Conservation (phyloP, 2,888 invertebrate genomes). For the Drosophila paramelanica region DNA sequence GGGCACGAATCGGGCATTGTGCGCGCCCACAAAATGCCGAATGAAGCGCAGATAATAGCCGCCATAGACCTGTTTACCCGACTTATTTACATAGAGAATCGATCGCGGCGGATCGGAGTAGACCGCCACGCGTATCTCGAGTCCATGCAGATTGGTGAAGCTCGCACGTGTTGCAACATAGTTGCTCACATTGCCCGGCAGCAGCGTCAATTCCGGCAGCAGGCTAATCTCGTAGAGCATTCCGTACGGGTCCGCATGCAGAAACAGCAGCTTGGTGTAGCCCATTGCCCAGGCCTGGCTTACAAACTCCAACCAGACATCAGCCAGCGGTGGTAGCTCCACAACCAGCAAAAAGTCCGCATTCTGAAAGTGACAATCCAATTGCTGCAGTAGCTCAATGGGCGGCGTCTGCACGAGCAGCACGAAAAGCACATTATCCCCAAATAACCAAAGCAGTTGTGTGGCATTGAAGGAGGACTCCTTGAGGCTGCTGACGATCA, state of each 20-base stretch:
- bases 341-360: constrained; percentile 51
- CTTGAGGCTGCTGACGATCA: constrained; percentile 32
- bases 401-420: constrained; percentile 32
- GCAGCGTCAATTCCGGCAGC: constrained; percentile 37
- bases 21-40: constrained; percentile 27
- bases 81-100: constrained; percentile 42
- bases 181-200: constrained; percentile 13
- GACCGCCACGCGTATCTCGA: constrained; percentile 52
- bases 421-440: constrained; percentile 39
- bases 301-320: constrained; percentile 43
- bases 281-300: constrained; percentile 38
- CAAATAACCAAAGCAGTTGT: constrained; percentile 15
- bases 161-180: constrained; percentile 23
- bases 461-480: constrained; percentile 17
- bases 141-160: constrained; percentile 36
- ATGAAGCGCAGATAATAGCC: constrained; percentile 65
- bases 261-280: constrained; percentile 42
- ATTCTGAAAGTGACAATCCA: constrained; percentile 39
- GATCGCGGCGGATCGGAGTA: constrained; percentile 57
- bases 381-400: constrained; percentile 9
- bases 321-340: not conserved
- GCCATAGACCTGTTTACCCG: constrained; percentile 38
- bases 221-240: constrained; percentile 40
- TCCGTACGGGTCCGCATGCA: constrained; percentile 11
- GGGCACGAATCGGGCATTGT: constrained; percentile 61